phyloP scores from a whole-genome alignment of 2,113 vertebrate species.

The Ancistrus triradiatus region DNA sequence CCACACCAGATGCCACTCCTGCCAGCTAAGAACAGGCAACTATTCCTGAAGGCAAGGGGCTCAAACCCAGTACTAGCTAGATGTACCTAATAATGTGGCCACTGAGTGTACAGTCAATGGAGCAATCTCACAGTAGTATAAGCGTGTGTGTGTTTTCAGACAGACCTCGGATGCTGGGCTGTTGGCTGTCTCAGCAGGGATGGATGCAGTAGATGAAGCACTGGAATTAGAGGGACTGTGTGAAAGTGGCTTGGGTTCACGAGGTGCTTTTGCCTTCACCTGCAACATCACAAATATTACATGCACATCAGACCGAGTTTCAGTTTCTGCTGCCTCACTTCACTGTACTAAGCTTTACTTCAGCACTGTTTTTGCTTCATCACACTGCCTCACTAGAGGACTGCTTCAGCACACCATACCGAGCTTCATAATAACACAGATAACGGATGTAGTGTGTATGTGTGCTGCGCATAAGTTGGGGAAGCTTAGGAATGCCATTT shows the following conservation, averaged over 20 bases:
- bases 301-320: not conserved
- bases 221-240: conserved; percentile 67
- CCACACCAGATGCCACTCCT: not conserved
- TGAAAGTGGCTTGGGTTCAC: conserved; percentile 51
- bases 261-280: conserved; percentile 56
- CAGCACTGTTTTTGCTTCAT: not conserved
- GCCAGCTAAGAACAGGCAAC: too few species aligned
- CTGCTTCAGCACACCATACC: too few species aligned
- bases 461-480: too few species aligned
- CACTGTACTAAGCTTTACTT: not conserved
- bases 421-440: too few species aligned
- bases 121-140: not conserved
- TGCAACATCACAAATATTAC: conserved; percentile 31
- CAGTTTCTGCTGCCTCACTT: too few species aligned
- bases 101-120: too few species aligned
- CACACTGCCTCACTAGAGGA: too few species aligned
- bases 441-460: too few species aligned
- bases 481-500: too few species aligned
- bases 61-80: too few species aligned
- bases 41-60: not conserved
- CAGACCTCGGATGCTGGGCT: conserved; percentile 60
- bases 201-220: conserved; percentile 63
- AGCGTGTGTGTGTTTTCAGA: conserved; percentile 17
- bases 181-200: conserved; percentile 52
- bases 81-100: too few species aligned